Evolutionary conservation across 2,797 vertebrate species (phyloP).

Genomic region (Malurus leucopterus): DNA sequence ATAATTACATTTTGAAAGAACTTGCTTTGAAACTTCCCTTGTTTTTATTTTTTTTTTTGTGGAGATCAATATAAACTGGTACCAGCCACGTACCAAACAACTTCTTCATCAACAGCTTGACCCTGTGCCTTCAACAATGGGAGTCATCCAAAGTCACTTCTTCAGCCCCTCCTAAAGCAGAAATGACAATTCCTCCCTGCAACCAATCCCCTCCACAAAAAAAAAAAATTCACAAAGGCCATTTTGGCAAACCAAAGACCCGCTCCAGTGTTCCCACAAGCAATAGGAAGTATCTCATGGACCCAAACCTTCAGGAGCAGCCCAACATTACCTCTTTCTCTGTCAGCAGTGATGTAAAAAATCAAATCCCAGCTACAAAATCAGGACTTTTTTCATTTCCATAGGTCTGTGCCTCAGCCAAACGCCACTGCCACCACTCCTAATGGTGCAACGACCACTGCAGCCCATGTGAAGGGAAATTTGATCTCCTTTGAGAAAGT

Average conservation of each 20-base stretch:
- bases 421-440: not conserved
- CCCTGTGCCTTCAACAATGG: not conserved
- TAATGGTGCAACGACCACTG: too few relatives aligned
- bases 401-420: not conserved
- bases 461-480: not conserved
- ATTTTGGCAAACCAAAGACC: not conserved
- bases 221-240: not conserved
- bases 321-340: not conserved
- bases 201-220: not conserved
- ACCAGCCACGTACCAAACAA: not conserved
- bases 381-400: not conserved
- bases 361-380: not conserved
- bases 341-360: not conserved
- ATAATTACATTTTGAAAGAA: not conserved
- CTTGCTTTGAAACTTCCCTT: not conserved
- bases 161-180: not conserved
- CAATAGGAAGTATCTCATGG: not conserved
- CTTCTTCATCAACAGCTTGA: not conserved
- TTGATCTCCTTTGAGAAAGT: not conserved
- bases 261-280: not conserved
- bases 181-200: not conserved
- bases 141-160: not conserved
- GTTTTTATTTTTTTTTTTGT: not conserved
- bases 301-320: not conserved
- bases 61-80: not conserved